phyloP scores from a whole-genome alignment of 2,797 vertebrate species.

The Diglossa cyanea region DNA sequence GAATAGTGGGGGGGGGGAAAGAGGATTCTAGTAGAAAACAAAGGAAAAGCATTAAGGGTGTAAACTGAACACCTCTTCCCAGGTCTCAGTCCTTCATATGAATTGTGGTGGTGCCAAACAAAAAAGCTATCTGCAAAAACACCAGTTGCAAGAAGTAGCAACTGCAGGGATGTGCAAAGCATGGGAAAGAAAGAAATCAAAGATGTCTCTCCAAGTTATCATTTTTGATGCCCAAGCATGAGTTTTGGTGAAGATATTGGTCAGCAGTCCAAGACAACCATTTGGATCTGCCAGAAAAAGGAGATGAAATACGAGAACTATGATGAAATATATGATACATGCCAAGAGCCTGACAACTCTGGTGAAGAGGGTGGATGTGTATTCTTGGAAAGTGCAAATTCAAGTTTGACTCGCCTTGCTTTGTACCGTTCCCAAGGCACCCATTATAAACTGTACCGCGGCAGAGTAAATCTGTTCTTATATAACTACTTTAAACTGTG shows the following conservation, averaged over 20 bases:
- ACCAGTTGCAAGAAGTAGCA: background rate
- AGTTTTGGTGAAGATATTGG: background rate
- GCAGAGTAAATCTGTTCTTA: background rate
- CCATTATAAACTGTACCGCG: background rate
- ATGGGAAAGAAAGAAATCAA: background rate
- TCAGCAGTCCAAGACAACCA: background rate
- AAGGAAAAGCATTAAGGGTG: background rate
- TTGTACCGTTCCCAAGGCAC: background rate
- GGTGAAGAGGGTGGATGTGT: background rate
- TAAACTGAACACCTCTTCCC: background rate
- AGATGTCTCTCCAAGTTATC: background rate
- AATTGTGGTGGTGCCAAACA: background rate
- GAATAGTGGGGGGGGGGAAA: accelerated
- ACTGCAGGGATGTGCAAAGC: background rate
- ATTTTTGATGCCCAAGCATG: background rate
- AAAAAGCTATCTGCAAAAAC: background rate
- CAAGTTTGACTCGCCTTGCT: background rate
- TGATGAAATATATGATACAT: background rate
- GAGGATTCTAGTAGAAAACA: background rate
- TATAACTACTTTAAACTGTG: background rate
- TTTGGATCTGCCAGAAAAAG: background rate
- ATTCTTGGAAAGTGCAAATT: background rate
- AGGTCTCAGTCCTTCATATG: background rate
- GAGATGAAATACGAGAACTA: background rate
- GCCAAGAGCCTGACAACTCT: background rate